These are phyloP conservation scores for Xylocopa sonorina DNA, from an alignment of 1,140 invertebrate genomes.

Conservation along the genomic window DNA sequence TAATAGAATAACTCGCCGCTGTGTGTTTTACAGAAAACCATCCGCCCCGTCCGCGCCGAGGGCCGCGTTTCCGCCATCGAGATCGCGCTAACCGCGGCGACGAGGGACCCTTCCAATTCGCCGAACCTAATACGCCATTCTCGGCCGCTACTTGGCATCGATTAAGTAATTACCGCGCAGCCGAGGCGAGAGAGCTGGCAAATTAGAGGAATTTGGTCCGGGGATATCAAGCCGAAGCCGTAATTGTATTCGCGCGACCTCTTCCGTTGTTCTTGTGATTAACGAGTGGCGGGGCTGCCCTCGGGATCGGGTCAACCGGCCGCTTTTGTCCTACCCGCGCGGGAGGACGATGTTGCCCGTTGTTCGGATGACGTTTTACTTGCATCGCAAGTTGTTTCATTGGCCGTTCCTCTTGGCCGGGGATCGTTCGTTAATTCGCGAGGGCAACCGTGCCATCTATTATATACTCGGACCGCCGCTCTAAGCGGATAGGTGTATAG, in stretches of 20 bases:
- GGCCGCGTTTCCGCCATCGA: not conserved
- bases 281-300: constrained; percentile 12
- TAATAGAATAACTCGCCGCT: constrained; percentile 75
- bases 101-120: not conserved
- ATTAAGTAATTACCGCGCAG: constrained; percentile 73
- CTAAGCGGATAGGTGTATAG: too few relatives aligned
- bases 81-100: not conserved
- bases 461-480: too few relatives aligned
- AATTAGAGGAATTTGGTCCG: constrained; percentile 62
- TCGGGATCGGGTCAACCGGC: not conserved
- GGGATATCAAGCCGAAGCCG: constrained; percentile 36
- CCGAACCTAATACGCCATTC: constrained; percentile 16
- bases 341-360: not conserved
- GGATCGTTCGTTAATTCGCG: not conserved
- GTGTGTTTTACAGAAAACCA: constrained; percentile 67
- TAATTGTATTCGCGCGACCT: constrained; percentile 39
- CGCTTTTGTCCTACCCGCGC: not conserved
- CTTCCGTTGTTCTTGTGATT: constrained; percentile 44
- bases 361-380: not conserved
- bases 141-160: constrained; percentile 65
- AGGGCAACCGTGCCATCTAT: not conserved
- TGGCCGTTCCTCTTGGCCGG: not conserved
- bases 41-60: constrained; percentile 30
- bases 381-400: constrained; percentile 1
- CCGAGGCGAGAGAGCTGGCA: constrained; percentile 49